Conservation (phyloP, 2,888 invertebrate genomes). For the Archips crataeganus region DNA sequence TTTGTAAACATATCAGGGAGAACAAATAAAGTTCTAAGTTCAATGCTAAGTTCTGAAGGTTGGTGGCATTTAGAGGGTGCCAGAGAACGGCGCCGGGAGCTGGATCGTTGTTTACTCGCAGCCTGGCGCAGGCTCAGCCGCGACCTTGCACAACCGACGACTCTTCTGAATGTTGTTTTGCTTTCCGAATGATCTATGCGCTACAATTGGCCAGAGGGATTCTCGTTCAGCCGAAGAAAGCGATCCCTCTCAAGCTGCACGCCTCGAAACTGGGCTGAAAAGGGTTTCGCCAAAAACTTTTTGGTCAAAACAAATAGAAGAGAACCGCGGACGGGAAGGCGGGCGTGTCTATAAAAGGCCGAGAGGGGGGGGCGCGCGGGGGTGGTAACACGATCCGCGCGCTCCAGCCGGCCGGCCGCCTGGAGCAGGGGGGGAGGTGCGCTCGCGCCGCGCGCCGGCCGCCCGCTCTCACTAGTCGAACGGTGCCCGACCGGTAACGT, state of each 20-base stretch:
- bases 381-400: conserved; percentile 85
- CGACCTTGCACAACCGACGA: conserved; percentile 31
- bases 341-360: conserved; percentile 86
- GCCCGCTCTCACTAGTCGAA: conserved; percentile 85
- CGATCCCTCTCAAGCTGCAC: conserved; percentile 19
- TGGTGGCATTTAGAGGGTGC: conserved; percentile 68
- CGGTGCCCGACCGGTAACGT: conserved; percentile 86
- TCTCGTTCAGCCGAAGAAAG: conserved; percentile 7
- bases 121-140: conserved; percentile 20
- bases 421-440: conserved; percentile 66
- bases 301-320: conserved; percentile 84
- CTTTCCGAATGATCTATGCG: conserved; percentile 35
- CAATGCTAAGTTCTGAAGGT: conserved; percentile 79
- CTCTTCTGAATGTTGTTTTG: conserved; percentile 30
- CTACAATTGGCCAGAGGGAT: conserved; percentile 18
- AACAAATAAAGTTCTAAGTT: conserved; percentile 73
- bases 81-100: conserved; percentile 68
- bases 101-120: conserved; percentile 42
- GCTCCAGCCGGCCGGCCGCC: conserved; percentile 83
- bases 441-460: conserved; percentile 72
- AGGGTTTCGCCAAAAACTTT: conserved; percentile 76
- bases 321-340: conserved; percentile 73
- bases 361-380: conserved; percentile 85
- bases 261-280: conserved; percentile 44
- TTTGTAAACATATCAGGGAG: conserved; percentile 73